phyloP scores from a whole-genome alignment of 2,113 vertebrate genomes.

The Triplophysa rosa region DNA sequence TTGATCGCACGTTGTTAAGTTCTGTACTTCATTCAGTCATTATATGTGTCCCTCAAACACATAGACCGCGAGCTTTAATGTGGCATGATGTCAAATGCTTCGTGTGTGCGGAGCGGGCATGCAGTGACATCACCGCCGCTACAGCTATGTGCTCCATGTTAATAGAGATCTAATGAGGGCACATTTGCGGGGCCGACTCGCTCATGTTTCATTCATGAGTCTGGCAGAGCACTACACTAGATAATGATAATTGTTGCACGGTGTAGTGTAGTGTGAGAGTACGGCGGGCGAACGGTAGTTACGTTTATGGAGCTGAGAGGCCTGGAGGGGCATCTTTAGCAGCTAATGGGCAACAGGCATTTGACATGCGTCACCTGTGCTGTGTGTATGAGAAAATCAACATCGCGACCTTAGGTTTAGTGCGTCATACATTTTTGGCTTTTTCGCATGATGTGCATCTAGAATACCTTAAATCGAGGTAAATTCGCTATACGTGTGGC shows the following conservation, averaged over 20 bases:
- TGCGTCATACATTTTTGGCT: neutral
- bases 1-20: neutral
- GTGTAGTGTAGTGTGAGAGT: conserved; percentile 4
- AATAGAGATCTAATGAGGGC: conserved; percentile 23
- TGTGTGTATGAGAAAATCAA: neutral
- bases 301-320: neutral
- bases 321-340: conserved; percentile 17
- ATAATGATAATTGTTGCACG: conserved; percentile 38
- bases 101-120: conserved; percentile 3
- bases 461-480: too few species aligned
- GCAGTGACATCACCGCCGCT: conserved; percentile 8
- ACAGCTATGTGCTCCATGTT: conserved; percentile 12
- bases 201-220: conserved; percentile 48
- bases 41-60: neutral
- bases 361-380: conserved; percentile 2
- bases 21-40: neutral
- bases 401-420: neutral
- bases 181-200: conserved; percentile 13
- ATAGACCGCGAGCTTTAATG: conserved; percentile 17
- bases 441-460: neutral
- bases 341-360: conserved; percentile 15
- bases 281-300: neutral
- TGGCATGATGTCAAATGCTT: conserved; percentile 12
- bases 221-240: conserved; percentile 5
- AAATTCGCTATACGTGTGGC: too few species aligned